These are phyloP conservation scores for Sinodicranocentrus sp. DNA, from an alignment of 2,888 invertebrate species.

Conservation along the genomic window DNA sequence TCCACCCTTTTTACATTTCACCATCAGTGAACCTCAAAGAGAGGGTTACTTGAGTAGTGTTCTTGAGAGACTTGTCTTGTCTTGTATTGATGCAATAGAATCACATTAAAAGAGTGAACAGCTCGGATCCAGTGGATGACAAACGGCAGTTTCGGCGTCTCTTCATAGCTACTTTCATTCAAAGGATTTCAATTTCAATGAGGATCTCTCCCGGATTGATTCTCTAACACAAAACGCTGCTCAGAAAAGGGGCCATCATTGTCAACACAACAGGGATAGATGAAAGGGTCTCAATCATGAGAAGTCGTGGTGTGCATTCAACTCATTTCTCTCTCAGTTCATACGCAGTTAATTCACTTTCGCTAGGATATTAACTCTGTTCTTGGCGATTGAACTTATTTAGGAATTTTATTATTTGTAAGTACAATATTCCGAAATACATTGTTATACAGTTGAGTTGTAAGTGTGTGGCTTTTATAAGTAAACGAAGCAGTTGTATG, in stretches of 20 bases:
- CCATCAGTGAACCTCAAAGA: slow-evolving; percentile 18
- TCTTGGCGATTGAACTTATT: too few relatives aligned
- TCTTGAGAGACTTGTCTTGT: slow-evolving; percentile 8
- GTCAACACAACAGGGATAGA: background rate
- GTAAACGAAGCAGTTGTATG: too few relatives aligned
- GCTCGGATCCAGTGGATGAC: slow-evolving; percentile 9
- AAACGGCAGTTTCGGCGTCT: background rate
- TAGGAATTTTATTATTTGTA: too few relatives aligned
- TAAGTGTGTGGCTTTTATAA: too few relatives aligned
- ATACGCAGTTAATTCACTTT: too few relatives aligned
- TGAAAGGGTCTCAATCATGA: slow-evolving; percentile 8
- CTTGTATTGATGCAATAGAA: slow-evolving; percentile 9
- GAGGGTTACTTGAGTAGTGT: slow-evolving; percentile 22
- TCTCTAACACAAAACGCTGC: background rate
- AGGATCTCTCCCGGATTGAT: slow-evolving; percentile 17
- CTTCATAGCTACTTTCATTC: background rate
- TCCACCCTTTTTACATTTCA: slow-evolving; percentile 15
- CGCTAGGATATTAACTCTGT: too few relatives aligned
- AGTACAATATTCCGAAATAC: too few relatives aligned
- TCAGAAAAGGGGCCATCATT: slow-evolving; percentile 12
- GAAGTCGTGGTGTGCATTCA: slow-evolving; percentile 15
- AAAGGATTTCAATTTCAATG: slow-evolving; percentile 18
- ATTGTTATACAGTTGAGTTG: too few relatives aligned
- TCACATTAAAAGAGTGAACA: slow-evolving; percentile 1
- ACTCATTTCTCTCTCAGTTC: too few relatives aligned